Percentiles rank a stretch among this genome's conserved stretches.
Conservation (phyloP, 2,888 invertebrate genomes). For the Phytoseiulus persimilis region DNA sequence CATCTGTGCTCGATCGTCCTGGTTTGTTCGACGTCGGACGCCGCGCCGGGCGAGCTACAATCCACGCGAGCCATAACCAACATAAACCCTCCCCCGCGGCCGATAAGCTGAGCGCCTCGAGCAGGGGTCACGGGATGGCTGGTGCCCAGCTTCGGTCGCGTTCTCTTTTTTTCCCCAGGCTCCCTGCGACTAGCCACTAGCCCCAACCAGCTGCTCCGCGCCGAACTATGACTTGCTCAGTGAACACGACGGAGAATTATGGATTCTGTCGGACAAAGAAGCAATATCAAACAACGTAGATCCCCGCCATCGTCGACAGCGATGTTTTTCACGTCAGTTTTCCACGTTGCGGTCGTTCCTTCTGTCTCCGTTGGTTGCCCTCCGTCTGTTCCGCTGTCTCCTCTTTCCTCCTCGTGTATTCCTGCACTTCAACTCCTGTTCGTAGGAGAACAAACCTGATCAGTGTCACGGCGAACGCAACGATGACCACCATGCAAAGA, state of each 20-base stretch:
- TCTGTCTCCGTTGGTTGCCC: background rate
- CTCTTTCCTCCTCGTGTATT: background rate
- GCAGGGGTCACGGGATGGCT: background rate
- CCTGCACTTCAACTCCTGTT: too few species aligned
- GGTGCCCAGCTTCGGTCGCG: background rate
- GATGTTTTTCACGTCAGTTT: background rate
- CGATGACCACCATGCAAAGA: slow-evolving; percentile 6
- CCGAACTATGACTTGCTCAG: background rate
- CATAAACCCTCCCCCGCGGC: background rate
- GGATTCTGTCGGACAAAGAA: background rate
- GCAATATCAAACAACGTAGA: background rate
- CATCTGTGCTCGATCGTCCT: background rate
- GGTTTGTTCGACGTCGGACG: background rate
- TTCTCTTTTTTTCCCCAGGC: background rate
- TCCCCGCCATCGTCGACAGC: background rate
- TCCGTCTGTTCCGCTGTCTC: background rate
- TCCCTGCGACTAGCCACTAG: background rate
- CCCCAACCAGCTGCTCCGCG: background rate
- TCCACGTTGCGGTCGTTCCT: background rate
- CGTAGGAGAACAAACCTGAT: background rate
- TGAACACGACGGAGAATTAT: background rate
- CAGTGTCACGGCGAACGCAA: slow-evolving; percentile 14
- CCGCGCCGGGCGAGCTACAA: background rate
- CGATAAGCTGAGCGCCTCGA: background rate
- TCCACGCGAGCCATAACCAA: background rate